These are phyloP conservation scores for Channa maculata DNA, from an alignment of 2,113 vertebrate genomes.

Conservation along the genomic window DNA sequence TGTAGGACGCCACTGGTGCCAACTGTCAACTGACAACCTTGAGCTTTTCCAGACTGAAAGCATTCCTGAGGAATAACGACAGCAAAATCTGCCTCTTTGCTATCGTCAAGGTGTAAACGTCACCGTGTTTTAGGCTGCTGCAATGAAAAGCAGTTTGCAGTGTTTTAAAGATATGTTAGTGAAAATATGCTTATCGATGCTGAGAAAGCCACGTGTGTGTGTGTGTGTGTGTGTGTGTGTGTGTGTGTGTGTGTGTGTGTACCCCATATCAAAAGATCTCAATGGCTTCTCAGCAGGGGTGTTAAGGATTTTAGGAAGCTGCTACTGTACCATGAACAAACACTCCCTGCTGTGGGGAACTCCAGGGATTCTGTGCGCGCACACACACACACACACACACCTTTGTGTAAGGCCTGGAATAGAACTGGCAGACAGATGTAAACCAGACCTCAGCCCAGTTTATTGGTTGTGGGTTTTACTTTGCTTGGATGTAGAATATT, in stretches of 20 bases:
- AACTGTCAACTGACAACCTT: slow-evolving; percentile 51
- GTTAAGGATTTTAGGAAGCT: slow-evolving; percentile 52
- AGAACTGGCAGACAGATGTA: slow-evolving; percentile 53
- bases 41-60: slow-evolving; percentile 39
- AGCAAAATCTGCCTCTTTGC: background rate
- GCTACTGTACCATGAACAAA: slow-evolving; percentile 53
- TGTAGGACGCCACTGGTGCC: slow-evolving; percentile 36
- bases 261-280: slow-evolving; percentile 1
- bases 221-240: too few relatives aligned
- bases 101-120: background rate
- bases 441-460: slow-evolving; percentile 39
- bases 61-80: slow-evolving; percentile 48
- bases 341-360: slow-evolving; percentile 28
- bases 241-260: background rate
- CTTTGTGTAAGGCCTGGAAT: slow-evolving; percentile 40
- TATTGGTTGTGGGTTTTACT: slow-evolving; percentile 17
- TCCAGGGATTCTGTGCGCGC: slow-evolving; percentile 20
- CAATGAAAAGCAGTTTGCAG: background rate
- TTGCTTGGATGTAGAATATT: slow-evolving; percentile 39
- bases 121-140: background rate
- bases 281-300: slow-evolving; percentile 27
- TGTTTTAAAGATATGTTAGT: too few relatives aligned
- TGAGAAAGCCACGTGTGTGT: slow-evolving; percentile 1
- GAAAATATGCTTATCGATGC: background rate
- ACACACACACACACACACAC: slow-evolving; percentile 31